These are phyloP conservation scores for Pitangus sulphuratus DNA, from an alignment of 2,797 vertebrate genomes.

Conservation along the genomic window DNA sequence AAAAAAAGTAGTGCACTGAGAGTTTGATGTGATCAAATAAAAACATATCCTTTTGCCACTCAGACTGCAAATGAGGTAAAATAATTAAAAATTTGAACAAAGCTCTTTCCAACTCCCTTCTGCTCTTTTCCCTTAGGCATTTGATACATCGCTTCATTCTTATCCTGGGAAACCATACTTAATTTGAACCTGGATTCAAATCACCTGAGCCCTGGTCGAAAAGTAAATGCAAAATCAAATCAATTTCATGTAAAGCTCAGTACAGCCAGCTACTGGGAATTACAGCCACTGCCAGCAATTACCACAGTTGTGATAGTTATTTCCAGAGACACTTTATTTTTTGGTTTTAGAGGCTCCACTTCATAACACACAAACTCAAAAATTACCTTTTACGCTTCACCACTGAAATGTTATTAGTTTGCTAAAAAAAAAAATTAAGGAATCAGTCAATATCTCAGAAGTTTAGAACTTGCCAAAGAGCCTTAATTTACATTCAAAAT, in stretches of 20 bases:
- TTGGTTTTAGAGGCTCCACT: not conserved
- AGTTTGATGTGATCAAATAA: constrained; percentile 57
- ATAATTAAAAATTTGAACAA: constrained; percentile 65
- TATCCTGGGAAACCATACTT: constrained; percentile 31
- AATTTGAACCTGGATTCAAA: constrained; percentile 52
- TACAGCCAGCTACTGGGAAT: constrained; percentile 39
- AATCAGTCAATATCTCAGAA: not conserved
- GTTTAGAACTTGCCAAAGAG: not conserved
- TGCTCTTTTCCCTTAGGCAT: constrained; percentile 29
- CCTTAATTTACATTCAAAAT: not conserved
- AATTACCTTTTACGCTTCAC: not conserved
- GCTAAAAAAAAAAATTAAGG: not conserved
- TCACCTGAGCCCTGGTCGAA: constrained; percentile 28
- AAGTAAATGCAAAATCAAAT: constrained; percentile 50
- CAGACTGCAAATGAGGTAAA: constrained; percentile 37
- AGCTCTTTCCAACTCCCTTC: constrained; percentile 8
- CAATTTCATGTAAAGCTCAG: constrained; percentile 33
- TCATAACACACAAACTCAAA: not conserved
- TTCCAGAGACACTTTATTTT: constrained; percentile 34
- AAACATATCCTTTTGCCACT: constrained; percentile 38
- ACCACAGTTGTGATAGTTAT: constrained; percentile 2
- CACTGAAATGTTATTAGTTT: not conserved
- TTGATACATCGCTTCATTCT: constrained; percentile 52
- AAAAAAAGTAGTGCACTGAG: not conserved
- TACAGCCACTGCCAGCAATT: constrained; percentile 32